Evolutionary conservation across 2,888 invertebrate species (phyloP).

Genomic region (Temnothorax rugatulus): DNA sequence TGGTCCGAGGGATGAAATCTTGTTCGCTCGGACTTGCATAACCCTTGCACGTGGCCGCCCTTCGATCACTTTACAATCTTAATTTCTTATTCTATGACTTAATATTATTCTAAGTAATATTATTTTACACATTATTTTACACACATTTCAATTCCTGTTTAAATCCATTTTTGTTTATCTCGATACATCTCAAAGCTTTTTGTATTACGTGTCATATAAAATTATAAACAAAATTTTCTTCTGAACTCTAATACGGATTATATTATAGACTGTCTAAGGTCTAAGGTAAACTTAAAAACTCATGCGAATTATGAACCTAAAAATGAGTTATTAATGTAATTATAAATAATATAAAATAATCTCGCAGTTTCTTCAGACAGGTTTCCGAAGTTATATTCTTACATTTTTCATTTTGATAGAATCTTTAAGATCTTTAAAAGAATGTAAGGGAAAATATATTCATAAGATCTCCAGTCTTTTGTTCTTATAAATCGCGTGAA

Average conservation of each 20-base stretch:
- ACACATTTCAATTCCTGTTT: not conserved
- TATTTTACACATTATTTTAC: too few species aligned
- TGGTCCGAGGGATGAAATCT: slow-evolving; percentile 46
- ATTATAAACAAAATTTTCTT: not conserved
- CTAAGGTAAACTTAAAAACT: not conserved
- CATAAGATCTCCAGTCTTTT: not conserved
- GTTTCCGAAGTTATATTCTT: not conserved
- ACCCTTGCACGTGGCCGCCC: not conserved
- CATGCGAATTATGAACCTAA: not conserved
- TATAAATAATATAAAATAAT: not conserved
- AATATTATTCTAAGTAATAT: not conserved
- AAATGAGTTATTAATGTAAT: not conserved
- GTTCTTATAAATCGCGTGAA: slow-evolving; percentile 12
- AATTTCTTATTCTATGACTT: not conserved
- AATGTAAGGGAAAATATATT: not conserved
- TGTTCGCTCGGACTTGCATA: slow-evolving; percentile 14
- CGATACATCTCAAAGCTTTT: not conserved
- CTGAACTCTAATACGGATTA: not conserved
- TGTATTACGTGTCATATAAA: not conserved
- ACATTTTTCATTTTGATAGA: not conserved
- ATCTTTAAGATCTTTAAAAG: not conserved
- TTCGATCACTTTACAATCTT: not conserved
- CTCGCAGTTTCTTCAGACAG: not conserved
- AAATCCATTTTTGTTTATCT: not conserved
- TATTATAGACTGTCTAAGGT: not conserved